Conservation (phyloP, 2,888 invertebrate species). For the Xestia sexstrigata region DNA sequence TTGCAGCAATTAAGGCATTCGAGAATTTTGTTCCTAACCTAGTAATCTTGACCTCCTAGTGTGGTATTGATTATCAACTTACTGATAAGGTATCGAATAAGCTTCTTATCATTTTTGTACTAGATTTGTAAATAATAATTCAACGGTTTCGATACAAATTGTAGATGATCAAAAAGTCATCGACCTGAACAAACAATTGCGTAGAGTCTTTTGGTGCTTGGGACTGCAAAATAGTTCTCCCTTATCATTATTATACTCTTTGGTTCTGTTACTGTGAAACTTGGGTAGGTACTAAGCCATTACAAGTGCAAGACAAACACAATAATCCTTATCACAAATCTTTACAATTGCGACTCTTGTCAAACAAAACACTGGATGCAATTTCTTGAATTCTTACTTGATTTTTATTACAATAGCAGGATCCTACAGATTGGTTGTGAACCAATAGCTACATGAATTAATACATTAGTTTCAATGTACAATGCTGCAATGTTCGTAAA, state of each 20-base stretch:
- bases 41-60: slow-evolving; percentile 50
- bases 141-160: neutral
- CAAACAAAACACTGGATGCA: neutral
- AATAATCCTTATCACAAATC: slow-evolving; percentile 6
- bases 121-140: neutral
- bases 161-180: neutral
- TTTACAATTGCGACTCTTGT: neutral
- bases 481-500: neutral
- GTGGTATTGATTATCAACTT: slow-evolving; percentile 27
- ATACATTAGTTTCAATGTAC: neutral
- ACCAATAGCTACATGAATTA: neutral
- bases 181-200: neutral
- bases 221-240: no score
- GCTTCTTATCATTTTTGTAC: slow-evolving; percentile 23
- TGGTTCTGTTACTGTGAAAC: neutral
- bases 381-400: neutral
- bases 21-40: slow-evolving; percentile 21
- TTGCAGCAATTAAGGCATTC: neutral
- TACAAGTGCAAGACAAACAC: neutral
- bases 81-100: slow-evolving; percentile 37
- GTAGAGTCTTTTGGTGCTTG: neutral
- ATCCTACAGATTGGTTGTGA: neutral
- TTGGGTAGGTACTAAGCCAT: neutral
- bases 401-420: neutral
- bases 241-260: no score